Base-by-base conservation (phyloP, 2,113 vertebrate species). In the human region DNA sequence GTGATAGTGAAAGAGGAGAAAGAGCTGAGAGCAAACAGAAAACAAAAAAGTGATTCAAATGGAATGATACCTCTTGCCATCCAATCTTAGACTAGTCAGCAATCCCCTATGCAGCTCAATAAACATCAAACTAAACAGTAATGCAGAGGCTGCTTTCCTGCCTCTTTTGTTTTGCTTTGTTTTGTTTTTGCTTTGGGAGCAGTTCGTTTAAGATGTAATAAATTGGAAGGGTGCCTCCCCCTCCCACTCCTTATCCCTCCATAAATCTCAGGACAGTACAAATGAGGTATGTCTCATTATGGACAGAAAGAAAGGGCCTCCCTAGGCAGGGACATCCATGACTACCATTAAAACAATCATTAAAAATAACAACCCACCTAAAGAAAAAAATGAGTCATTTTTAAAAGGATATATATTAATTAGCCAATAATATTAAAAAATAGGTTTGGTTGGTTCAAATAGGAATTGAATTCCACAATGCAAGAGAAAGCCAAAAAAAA, bases 231-330 rank as follows among this genome's bases (percentile, higher is more conserved):
- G 1, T 90, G 96, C 96, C 96, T 96, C 38, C 43, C 96, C 97
- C n/a, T 11, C 59, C 59, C 17, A 73, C 7, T 40, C 40, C 3
- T 9, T 57, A 75, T 95, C 90, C 97, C 89, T 94, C 97, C 96
- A 98, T 99, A 99, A 99, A 99, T 99, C 98, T 95, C 96, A 95
- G 95, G 97, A 98, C 96, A 92, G 98, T 98, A 96, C 98, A 99
- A 98, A 99, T 98, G 98, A 99, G 98, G 98, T 98, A 97, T 66
- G 97, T 96, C 98, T 99, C 98, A 98, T 99, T 99, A 99, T 0
- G 22, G 97, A 94, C 81, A 97, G 94, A 95, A 98, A 98, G 85
- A 95, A 97, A 98, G 98, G 97, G 82, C 90, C 97, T 98, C 97
- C 97, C 98, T 93, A 95, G 98, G 98, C 61, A 96, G 98, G 13